These are phyloP conservation scores for Argyrosomus regius DNA, from an alignment of 2,797 vertebrate genomes.

Conservation along the genomic window DNA sequence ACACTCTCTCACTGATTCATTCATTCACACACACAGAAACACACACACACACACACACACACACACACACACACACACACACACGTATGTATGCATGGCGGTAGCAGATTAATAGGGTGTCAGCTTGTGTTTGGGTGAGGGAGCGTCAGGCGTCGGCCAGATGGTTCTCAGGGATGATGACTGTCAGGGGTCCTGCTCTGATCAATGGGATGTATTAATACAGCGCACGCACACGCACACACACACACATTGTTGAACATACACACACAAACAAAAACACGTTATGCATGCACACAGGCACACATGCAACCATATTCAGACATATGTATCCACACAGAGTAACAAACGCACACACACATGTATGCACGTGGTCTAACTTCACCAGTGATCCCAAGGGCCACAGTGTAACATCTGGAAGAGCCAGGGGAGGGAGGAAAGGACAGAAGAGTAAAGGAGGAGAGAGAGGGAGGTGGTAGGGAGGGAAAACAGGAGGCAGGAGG, in stretches of 20 bases:
- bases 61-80: slow-evolving; percentile 31
- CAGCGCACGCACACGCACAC: slow-evolving; percentile 73
- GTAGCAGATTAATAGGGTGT: slow-evolving; percentile 99
- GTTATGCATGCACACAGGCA: slow-evolving; percentile 51
- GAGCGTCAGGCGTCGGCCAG: slow-evolving; percentile 99
- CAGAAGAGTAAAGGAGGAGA: slow-evolving; percentile 65
- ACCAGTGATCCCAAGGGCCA: slow-evolving; percentile 92
- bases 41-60: slow-evolving; percentile 15
- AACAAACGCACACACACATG: slow-evolving; percentile 41
- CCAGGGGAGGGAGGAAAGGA: slow-evolving; percentile 84
- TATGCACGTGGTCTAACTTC: slow-evolving; percentile 87
- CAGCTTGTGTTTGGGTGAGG: slow-evolving; percentile 99
- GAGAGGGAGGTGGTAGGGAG: slow-evolving; percentile 45
- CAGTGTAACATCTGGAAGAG: slow-evolving; percentile 97
- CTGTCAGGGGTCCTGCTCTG: slow-evolving; percentile 99
- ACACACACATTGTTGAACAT: slow-evolving; percentile 61
- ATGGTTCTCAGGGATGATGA: slow-evolving; percentile 99
- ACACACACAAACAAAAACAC: slow-evolving; percentile 57
- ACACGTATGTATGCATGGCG: slow-evolving; percentile 76
- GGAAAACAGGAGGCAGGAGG: slow-evolving; percentile 25
- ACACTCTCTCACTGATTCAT: slow-evolving; percentile 53
- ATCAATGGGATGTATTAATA: slow-evolving; percentile 99
- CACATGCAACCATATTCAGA: slow-evolving; percentile 55
- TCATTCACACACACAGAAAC: slow-evolving; percentile 54
- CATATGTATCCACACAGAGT: slow-evolving; percentile 57